Conservation (phyloP, 92 coral and sea anemone genomes). For the Scolanthus callimorphus region DNA sequence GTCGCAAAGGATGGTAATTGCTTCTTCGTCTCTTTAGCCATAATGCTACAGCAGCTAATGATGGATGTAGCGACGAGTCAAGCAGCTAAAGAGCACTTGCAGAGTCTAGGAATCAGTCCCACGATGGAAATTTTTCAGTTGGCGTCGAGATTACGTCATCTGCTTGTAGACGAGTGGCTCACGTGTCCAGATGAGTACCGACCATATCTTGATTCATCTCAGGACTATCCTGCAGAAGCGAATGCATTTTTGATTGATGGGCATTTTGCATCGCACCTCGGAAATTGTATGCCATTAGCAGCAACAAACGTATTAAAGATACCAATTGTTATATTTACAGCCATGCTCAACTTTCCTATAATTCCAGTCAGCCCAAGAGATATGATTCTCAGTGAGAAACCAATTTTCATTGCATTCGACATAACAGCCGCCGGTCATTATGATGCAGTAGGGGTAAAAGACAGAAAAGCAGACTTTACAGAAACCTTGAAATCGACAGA, state of each 20-base stretch:
- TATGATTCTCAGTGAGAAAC: slow-evolving; percentile 19
- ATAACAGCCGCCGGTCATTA: slow-evolving; percentile 52
- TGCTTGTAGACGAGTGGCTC: slow-evolving; percentile 55
- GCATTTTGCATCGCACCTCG: slow-evolving; percentile 59
- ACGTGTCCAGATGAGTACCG: slow-evolving; percentile 21
- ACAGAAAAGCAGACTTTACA: slow-evolving; percentile 14
- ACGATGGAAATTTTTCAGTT: slow-evolving; percentile 33
- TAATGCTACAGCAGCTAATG: slow-evolving; percentile 29
- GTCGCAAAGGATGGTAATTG: slow-evolving; percentile 20
- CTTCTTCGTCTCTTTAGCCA: slow-evolving; percentile 32
- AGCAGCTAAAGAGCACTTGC: slow-evolving; percentile 20
- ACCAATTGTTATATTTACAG: slow-evolving; percentile 47
- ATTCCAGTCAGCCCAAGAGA: slow-evolving; percentile 46
- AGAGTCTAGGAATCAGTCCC: slow-evolving; percentile 8
- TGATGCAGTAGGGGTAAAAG: slow-evolving; percentile 28
- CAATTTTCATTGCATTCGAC: slow-evolving; percentile 49
- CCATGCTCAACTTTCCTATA: slow-evolving; percentile 44
- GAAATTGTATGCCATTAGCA: slow-evolving; percentile 60
- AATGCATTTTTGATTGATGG: slow-evolving; percentile 42
- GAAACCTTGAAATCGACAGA: slow-evolving; percentile 10
- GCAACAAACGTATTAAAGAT: slow-evolving; percentile 44
- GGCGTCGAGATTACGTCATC: slow-evolving; percentile 31
- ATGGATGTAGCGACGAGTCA: slow-evolving; percentile 8
- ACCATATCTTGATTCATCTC: slow-evolving; percentile 31
- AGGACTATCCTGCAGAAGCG: slow-evolving; percentile 40